Evolutionary conservation across 2,113 vertebrate genomes (phyloP).

Genomic region (Ranitomeya variabilis): DNA sequence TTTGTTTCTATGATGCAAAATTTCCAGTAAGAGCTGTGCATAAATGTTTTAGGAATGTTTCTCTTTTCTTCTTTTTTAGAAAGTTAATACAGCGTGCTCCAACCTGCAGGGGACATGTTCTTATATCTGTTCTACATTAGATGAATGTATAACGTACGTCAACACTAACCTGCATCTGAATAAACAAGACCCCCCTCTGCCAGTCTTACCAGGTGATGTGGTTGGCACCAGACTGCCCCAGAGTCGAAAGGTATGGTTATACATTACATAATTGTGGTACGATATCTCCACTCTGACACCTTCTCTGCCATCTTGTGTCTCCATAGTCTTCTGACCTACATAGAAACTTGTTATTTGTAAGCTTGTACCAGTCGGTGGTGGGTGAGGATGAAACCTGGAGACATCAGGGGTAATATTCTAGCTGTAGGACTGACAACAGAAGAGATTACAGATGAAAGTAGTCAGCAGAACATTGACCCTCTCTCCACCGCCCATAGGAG

Average conservation of each 20-base stretch:
- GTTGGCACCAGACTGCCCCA: slow-evolving; percentile 59
- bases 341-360: background rate
- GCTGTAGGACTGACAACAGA: too few relatives aligned
- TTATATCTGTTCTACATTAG: slow-evolving; percentile 62
- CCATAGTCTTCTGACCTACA: background rate
- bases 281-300: background rate
- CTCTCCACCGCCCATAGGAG: too few relatives aligned
- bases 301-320: background rate
- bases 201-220: slow-evolving; percentile 55
- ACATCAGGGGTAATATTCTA: too few relatives aligned
- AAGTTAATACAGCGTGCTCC: slow-evolving; percentile 61
- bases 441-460: too few relatives aligned
- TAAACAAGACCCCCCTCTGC: slow-evolving; percentile 30
- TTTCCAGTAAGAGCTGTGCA: background rate
- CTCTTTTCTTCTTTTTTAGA: slow-evolving; percentile 49
- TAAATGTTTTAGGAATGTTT: background rate
- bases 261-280: too few relatives aligned
- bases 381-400: background rate
- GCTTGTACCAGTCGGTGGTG: background rate
- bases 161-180: slow-evolving; percentile 57
- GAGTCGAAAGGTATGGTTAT: slow-evolving; percentile 56
- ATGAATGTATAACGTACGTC: slow-evolving; percentile 65
- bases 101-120: slow-evolving; percentile 62
- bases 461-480: too few relatives aligned
- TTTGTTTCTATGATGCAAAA: background rate